Evolutionary conservation across 2,797 vertebrate species (phyloP).

Genomic region (Paramormyrops hopkinsi): DNA sequence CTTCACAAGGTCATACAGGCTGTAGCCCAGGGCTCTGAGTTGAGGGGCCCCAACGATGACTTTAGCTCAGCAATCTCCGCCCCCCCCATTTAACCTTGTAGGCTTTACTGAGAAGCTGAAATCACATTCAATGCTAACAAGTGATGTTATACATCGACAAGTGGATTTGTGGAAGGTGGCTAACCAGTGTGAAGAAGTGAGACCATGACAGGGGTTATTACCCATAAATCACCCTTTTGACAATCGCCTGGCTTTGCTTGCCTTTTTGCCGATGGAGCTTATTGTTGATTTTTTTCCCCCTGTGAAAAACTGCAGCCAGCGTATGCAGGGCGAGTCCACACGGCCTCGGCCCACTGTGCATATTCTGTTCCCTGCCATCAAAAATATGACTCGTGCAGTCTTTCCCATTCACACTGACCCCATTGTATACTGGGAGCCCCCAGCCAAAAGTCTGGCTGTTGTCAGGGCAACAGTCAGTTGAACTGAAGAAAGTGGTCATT

Average conservation of each 20-base stretch:
- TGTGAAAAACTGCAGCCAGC: background rate
- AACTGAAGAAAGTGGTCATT: constrained; percentile 8
- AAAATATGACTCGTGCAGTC: background rate
- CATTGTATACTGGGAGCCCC: constrained; percentile 5
- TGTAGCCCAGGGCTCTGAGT: background rate
- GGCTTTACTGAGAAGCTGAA: background rate
- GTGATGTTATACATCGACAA: background rate
- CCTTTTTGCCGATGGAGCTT: background rate
- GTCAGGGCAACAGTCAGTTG: constrained; percentile 23
- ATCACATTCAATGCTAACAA: background rate
- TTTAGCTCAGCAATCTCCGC: background rate
- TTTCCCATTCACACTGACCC: constrained; percentile 8
- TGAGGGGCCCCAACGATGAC: background rate
- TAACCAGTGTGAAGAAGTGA: background rate
- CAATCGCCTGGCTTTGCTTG: background rate
- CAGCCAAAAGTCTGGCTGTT: constrained; percentile 22
- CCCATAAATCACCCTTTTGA: background rate
- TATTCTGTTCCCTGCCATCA: background rate
- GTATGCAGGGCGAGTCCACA: background rate
- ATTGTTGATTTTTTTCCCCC: background rate
- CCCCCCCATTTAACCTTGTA: background rate
- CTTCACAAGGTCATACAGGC: background rate
- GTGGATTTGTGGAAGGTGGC: background rate
- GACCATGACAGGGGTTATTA: background rate
- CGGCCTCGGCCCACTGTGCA: background rate